Percentiles rank a stretch among this genome's conserved stretches.
Evolutionary conservation across 2,888 invertebrate species (phyloP).

Genomic region (Chromoteleia sp.): DNA sequence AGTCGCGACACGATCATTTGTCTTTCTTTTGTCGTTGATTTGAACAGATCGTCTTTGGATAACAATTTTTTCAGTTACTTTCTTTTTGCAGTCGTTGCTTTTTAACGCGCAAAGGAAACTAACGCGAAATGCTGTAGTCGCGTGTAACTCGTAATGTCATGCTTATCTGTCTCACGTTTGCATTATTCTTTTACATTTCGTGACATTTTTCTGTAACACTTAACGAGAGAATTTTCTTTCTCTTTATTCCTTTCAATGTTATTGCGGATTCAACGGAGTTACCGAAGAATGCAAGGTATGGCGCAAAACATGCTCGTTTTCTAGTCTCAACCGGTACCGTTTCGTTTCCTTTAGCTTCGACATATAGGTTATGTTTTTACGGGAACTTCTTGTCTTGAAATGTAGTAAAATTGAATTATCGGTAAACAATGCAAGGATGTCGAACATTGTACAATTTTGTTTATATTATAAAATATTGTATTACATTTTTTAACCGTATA

Average conservation of each 20-base stretch:
- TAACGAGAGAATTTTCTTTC: slow-evolving; percentile 42
- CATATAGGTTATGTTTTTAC: slow-evolving; percentile 34
- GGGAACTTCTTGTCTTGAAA: neutral
- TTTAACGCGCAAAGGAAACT: slow-evolving; percentile 22
- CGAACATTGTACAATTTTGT: too few species aligned
- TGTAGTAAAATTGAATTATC: neutral
- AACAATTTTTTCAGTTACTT: neutral
- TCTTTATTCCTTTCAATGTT: slow-evolving; percentile 10
- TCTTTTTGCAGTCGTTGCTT: slow-evolving; percentile 3
- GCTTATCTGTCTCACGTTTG: slow-evolving; percentile 44
- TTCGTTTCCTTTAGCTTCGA: slow-evolving; percentile 26
- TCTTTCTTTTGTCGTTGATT: slow-evolving; percentile 16
- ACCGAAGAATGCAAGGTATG: slow-evolving; percentile 24
- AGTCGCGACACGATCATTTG: slow-evolving; percentile 38
- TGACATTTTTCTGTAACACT: slow-evolving; percentile 56
- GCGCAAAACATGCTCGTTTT: slow-evolving; percentile 31
- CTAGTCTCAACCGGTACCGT: slow-evolving; percentile 22
- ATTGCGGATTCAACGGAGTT: slow-evolving; percentile 9
- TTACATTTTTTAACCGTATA: too few species aligned
- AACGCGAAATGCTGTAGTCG: neutral
- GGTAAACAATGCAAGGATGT: too few species aligned
- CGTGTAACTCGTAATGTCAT: slow-evolving; percentile 32
- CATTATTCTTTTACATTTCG: slow-evolving; percentile 53
- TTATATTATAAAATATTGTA: too few species aligned
- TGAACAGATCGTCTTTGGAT: slow-evolving; percentile 12